Conservation (phyloP, 2,797 vertebrate genomes). For the Fratercula arctica region DNA sequence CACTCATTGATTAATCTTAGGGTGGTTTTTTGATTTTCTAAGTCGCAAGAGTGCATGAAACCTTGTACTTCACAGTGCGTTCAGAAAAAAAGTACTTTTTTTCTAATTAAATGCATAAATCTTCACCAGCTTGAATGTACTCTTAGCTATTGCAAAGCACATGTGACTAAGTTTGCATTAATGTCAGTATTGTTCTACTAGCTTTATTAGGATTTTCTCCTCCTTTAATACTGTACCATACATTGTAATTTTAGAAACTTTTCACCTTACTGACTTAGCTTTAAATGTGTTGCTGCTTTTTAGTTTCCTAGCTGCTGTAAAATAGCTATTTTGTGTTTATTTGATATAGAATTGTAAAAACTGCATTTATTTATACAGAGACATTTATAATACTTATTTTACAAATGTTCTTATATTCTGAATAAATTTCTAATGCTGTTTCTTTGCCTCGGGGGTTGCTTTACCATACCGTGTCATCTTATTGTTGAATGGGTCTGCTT, state of each 20-base stretch:
- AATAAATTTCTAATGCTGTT: conserved; percentile 84
- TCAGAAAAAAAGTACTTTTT: conserved; percentile 23
- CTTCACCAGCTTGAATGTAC: conserved; percentile 72
- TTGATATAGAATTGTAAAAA: conserved; percentile 82
- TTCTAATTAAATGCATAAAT: conserved; percentile 23
- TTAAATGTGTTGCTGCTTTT: conserved; percentile 63
- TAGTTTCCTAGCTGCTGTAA: conserved; percentile 77
- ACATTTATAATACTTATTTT: conserved; percentile 85
- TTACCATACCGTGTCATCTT: background rate
- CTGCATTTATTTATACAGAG: conserved; percentile 87
- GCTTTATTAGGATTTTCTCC: conserved; percentile 46
- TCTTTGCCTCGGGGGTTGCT: background rate
- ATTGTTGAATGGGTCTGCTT: background rate
- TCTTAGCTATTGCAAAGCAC: conserved; percentile 64
- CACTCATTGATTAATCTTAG: background rate
- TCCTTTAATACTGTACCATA: conserved; percentile 47
- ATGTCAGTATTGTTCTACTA: conserved; percentile 62
- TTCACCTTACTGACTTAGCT: conserved; percentile 41
- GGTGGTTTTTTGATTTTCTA: background rate
- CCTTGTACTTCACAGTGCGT: conserved; percentile 37
- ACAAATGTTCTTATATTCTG: conserved; percentile 86
- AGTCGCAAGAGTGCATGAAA: conserved; percentile 45
- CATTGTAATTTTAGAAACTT: conserved; percentile 37
- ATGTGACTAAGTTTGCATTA: conserved; percentile 51
- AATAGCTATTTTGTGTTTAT: conserved; percentile 75